Evolutionary conservation across 2,888 invertebrate genomes (phyloP).

Genomic region (Ormyrus thymus): DNA sequence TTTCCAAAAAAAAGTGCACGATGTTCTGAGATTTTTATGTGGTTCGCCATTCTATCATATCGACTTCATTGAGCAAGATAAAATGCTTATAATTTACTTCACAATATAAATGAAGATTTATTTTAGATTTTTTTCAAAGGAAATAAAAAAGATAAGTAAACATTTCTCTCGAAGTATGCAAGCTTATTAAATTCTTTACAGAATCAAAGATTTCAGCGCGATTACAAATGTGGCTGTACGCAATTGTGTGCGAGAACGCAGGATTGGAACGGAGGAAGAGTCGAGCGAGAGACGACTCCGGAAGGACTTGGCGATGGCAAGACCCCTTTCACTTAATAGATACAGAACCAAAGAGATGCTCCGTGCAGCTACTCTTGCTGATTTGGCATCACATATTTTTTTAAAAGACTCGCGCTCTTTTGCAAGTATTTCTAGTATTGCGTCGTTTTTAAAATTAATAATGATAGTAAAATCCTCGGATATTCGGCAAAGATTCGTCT

Average conservation of each 20-base stretch:
- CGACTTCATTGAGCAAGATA: too few species aligned
- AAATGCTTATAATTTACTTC: too few species aligned
- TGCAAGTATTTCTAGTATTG: neutral
- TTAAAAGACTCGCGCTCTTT: constrained; percentile 4
- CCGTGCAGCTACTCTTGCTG: neutral
- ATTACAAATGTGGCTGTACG: neutral
- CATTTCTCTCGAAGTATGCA: too few species aligned
- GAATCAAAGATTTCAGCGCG: neutral
- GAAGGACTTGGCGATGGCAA: constrained; percentile 49
- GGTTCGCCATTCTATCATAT: too few species aligned
- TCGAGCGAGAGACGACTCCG: constrained; percentile 18
- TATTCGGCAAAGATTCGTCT: too few species aligned
- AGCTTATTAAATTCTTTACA: too few species aligned
- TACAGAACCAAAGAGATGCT: constrained; percentile 13
- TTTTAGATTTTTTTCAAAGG: too few species aligned
- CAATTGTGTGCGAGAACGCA: neutral
- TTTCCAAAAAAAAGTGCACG: too few species aligned
- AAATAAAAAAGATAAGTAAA: too few species aligned
- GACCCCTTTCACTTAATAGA: constrained; percentile 50
- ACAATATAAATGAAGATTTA: too few species aligned
- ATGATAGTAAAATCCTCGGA: neutral
- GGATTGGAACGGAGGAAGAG: constrained; percentile 29
- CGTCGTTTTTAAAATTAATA: neutral
- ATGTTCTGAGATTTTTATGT: too few species aligned
- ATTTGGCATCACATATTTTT: neutral